Conservation (phyloP, 2,113 vertebrate species). For the Ciconia stormi region DNA sequence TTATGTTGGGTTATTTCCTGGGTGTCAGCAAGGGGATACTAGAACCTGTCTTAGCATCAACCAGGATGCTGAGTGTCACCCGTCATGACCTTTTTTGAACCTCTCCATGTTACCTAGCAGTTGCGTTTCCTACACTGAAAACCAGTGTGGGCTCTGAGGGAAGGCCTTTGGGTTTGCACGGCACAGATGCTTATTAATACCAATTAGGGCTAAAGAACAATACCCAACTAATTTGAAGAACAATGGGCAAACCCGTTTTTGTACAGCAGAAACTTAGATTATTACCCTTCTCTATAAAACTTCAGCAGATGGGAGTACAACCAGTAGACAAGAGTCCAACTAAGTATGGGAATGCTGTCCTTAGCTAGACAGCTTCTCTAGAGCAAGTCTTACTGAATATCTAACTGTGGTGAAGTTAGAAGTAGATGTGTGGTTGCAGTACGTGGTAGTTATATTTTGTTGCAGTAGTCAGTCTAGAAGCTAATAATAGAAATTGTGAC, state of each 20-base stretch:
- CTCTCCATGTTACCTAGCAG: background rate
- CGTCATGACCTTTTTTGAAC: background rate
- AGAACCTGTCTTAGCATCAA: background rate
- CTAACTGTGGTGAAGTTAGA: background rate
- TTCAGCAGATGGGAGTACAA: background rate
- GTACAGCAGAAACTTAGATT: background rate
- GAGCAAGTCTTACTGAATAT: background rate
- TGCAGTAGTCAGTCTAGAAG: background rate
- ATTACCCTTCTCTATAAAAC: background rate
- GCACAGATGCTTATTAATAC: background rate
- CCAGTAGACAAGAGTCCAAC: background rate
- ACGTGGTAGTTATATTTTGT: background rate
- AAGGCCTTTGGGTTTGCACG: background rate
- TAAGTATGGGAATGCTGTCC: background rate
- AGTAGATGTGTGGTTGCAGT: background rate
- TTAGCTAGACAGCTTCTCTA: background rate
- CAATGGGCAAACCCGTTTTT: background rate
- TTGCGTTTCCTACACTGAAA: background rate
- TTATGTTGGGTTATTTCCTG: background rate
- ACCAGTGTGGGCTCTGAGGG: background rate
- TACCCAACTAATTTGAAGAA: background rate
- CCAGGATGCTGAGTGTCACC: background rate
- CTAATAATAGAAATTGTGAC: background rate
- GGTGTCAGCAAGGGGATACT: background rate
- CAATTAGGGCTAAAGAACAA: background rate